These are phyloP conservation scores for Numenius phaeopus DNA, from an alignment of 2,797 vertebrate genomes.

Conservation along the genomic window DNA sequence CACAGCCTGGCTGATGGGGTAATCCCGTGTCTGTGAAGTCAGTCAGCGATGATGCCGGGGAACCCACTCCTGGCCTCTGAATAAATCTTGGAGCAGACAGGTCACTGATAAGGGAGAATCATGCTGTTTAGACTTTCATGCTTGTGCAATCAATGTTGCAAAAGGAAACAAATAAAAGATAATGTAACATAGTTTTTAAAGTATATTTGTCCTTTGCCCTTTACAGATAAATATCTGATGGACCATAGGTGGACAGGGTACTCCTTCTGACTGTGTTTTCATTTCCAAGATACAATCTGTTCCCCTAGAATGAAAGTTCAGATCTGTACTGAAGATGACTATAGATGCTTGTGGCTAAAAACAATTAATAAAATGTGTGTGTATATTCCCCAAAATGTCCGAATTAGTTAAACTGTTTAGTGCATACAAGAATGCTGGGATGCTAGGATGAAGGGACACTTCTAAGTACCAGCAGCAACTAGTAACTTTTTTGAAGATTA, in stretches of 20 bases:
- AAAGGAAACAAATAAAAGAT: slow-evolving; percentile 39
- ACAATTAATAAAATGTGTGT: neutral
- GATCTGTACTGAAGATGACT: neutral
- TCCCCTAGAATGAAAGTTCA: neutral
- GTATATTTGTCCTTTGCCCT: neutral
- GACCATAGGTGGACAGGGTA: neutral
- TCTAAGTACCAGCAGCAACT: neutral
- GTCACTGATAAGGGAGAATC: neutral
- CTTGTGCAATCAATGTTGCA: neutral
- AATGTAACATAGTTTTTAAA: neutral
- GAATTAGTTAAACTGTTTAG: neutral
- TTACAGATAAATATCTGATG: neutral
- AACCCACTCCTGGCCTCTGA: neutral
- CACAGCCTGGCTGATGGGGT: neutral
- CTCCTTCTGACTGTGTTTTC: neutral
- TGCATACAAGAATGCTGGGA: neutral
- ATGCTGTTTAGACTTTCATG: neutral
- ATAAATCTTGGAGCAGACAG: neutral
- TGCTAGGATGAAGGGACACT: neutral
- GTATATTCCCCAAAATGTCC: neutral
- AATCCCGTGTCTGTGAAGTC: neutral
- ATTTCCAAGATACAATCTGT: neutral
- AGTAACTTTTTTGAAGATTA: neutral
- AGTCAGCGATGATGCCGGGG: neutral
- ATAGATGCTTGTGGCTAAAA: neutral